These are phyloP conservation scores for Meriones psammophilus DNA, from an alignment of 2,797 vertebrate genomes.

Conservation along the genomic window DNA sequence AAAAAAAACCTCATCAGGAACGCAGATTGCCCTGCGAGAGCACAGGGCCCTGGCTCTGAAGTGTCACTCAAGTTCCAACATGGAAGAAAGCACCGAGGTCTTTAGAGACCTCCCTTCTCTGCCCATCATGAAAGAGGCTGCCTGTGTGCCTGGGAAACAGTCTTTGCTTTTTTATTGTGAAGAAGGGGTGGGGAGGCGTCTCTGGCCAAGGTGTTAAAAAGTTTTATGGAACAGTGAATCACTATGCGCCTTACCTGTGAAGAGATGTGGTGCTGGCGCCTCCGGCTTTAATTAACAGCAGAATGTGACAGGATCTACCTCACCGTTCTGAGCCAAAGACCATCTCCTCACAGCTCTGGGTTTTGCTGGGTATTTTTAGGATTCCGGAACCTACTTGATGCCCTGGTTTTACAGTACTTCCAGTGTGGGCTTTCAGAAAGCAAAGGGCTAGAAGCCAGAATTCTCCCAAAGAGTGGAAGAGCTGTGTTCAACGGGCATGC, in stretches of 20 bases:
- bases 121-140: not conserved
- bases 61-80: not conserved
- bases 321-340: not conserved
- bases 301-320: not conserved
- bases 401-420: not conserved
- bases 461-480: not conserved
- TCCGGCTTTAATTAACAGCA: not conserved
- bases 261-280: accelerated
- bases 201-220: not conserved
- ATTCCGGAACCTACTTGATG: not conserved
- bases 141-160: not conserved
- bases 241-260: not conserved
- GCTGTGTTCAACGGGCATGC: not conserved
- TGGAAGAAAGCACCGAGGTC: not conserved
- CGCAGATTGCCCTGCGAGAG: not conserved
- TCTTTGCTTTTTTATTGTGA: not conserved
- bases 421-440: not conserved
- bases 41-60: accelerated
- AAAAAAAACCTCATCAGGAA: not conserved
- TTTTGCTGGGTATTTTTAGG: not conserved
- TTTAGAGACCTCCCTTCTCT: not conserved
- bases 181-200: not conserved
- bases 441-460: not conserved
- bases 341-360: not conserved
- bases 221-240: not conserved